Conservation (phyloP, 2,113 vertebrate genomes). For the Pterocles burchelli region DNA sequence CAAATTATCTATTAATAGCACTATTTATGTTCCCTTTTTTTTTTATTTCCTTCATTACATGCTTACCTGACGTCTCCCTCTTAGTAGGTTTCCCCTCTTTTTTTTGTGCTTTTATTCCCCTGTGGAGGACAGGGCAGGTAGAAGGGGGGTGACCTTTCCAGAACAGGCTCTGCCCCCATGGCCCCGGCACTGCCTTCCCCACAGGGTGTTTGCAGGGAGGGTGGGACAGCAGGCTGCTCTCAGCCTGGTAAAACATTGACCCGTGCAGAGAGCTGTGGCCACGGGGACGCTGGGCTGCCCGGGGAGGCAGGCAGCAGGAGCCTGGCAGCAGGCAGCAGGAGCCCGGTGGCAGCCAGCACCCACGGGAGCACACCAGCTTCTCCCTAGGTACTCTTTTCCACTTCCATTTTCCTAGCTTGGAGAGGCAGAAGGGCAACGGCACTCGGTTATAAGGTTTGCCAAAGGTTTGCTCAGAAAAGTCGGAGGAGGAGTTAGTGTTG, state of each 20-base stretch:
- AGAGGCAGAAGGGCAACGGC: neutral
- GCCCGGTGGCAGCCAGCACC: neutral
- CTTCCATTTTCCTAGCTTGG: slow-evolving; percentile 24
- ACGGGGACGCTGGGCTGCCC: slow-evolving; percentile 60
- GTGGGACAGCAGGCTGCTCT: slow-evolving; percentile 75
- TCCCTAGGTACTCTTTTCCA: slow-evolving; percentile 60
- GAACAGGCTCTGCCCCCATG: neutral
- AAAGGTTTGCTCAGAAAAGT: neutral
- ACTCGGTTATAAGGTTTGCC: neutral
- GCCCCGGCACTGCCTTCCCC: slow-evolving; percentile 63
- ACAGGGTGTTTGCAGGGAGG: slow-evolving; percentile 79
- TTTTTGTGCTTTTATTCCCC: neutral
- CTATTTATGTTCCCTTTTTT: neutral
- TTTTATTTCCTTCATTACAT: accelerated
- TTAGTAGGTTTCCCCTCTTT: neutral
- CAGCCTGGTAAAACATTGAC: slow-evolving; percentile 85
- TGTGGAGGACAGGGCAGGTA: neutral
- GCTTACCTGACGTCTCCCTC: neutral
- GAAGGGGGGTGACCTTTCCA: neutral
- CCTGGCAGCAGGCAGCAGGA: neutral
- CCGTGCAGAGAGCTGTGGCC: slow-evolving; percentile 57
- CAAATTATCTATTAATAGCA: slow-evolving; percentile 22
- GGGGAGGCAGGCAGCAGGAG: slow-evolving; percentile 43
- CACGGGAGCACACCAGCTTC: neutral
- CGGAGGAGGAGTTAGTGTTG: neutral